Base-by-base conservation (phyloP, 2,888 invertebrate genomes). In the Eulithis testata region DNA sequence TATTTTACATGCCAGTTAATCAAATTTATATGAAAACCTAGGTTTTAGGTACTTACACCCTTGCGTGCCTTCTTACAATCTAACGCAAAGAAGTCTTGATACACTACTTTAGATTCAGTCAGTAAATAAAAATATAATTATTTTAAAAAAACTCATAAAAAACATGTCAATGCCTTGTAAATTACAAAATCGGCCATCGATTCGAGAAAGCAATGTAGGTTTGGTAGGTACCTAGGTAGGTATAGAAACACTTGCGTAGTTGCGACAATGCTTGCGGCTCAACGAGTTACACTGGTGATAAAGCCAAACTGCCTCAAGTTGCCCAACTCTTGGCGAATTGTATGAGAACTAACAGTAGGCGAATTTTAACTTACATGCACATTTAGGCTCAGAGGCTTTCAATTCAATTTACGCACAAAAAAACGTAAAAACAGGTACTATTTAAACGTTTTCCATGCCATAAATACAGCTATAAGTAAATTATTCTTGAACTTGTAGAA, bases 211-310 rank as follows among this genome's bases (percentile, higher is more conserved):
- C 71, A 50, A 67, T 65, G 72, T 69, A 54, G 65, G 37, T 52
- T 62, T 54, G 31, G 64, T 64, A 53, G 60, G 60, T 50, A 50
- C 14, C 14, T 47, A 47, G 6, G 36, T 76, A 71, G 67, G 66
- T 73, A 69, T 64, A 60, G 65, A 66, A 63, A 72, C 60, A 77
- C 76, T 78, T 77, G 73, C 71, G 71, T 76, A 73, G 63, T 80
- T 80, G 73, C 77, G 76, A 74, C 73, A 80, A 75, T 75, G 65
- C 70, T 71, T 66, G 70, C 73, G 63, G 71, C 69, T 63, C 66
- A 71, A 72, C 73, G 62, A 75, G 72, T 73, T 72, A 72, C 76
- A 67, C 67, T 61, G 72, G 71, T 74, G 74, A 75, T 73, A 76
- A 71, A 71, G 63, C 60, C 55, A 68, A 67, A 73, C 67, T 65